These are phyloP conservation scores for Protonibea diacanthus DNA, from an alignment of 2,797 vertebrate species.

Conservation along the genomic window DNA sequence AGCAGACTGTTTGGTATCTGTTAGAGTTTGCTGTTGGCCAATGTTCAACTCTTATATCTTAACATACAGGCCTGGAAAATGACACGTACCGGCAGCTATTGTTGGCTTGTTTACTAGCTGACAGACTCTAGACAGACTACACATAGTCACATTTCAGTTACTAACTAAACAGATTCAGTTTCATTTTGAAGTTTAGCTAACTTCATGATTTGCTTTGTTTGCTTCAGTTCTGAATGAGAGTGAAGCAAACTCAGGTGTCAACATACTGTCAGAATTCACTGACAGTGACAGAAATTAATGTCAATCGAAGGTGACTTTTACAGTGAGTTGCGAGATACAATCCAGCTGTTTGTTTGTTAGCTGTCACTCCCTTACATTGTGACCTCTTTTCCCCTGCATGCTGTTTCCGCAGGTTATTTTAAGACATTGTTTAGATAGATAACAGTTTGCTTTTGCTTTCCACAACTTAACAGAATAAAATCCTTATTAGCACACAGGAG, in stretches of 20 bases:
- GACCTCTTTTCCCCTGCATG: neutral
- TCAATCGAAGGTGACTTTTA: neutral
- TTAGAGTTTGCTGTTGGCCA: neutral
- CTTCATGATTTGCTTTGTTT: neutral
- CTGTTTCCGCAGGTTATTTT: slow-evolving; percentile 21
- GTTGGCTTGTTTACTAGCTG: neutral
- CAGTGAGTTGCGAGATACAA: neutral
- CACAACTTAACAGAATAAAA: neutral
- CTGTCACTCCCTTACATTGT: slow-evolving; percentile 1
- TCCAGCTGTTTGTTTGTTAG: neutral
- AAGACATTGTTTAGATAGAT: neutral
- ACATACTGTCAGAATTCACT: slow-evolving; percentile 4
- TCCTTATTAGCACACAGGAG: slow-evolving; percentile 15
- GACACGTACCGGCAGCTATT: neutral
- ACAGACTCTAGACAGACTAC: neutral
- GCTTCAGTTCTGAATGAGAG: neutral
- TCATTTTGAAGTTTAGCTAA: neutral
- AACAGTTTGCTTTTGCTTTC: slow-evolving; percentile 13
- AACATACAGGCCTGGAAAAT: neutral
- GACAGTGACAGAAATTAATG: slow-evolving; percentile 9
- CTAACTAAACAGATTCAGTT: too few species aligned
- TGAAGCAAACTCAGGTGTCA: neutral
- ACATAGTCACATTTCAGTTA: neutral
- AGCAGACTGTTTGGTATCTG: too few species aligned
- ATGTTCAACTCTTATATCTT: neutral